phyloP scores from a whole-genome alignment of 1,140 invertebrate species.

The Hypothenemus hampei region DNA sequence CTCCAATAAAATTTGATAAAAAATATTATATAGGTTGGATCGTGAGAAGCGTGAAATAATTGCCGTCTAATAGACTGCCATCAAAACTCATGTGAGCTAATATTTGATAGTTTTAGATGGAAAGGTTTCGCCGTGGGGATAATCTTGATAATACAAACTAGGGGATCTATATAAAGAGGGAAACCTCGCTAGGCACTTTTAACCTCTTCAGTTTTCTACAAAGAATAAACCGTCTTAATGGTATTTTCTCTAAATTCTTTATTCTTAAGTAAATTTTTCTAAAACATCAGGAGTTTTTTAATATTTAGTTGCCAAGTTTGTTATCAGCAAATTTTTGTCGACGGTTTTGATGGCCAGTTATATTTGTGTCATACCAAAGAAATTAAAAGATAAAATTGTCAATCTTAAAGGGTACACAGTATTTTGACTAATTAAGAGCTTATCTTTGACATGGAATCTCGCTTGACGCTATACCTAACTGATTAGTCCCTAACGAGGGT shows the following conservation, averaged over 20 bases:
- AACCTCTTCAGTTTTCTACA: not conserved
- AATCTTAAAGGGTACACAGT: conserved; percentile 11
- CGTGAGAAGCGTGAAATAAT: conserved; percentile 4
- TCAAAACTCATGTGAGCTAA: conserved; percentile 12
- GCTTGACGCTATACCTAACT: conserved; percentile 7
- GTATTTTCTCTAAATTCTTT: too few species aligned
- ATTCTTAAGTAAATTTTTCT: too few species aligned
- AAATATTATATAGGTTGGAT: too few species aligned
- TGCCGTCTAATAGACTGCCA: conserved; percentile 1
- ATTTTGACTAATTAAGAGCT: conserved; percentile 18
- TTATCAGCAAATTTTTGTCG: too few species aligned
- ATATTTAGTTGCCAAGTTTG: too few species aligned
- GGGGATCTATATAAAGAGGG: not conserved
- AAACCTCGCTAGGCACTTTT: not conserved
- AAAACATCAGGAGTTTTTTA: too few species aligned
- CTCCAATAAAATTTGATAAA: not conserved
- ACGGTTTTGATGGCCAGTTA: too few species aligned
- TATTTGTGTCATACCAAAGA: too few species aligned
- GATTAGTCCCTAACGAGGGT: conserved; percentile 20
- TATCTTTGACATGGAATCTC: conserved; percentile 10
- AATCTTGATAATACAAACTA: conserved; percentile 2
- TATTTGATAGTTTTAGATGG: conserved; percentile 15
- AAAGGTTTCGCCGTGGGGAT: conserved; percentile 11
- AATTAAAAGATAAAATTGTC: conserved; percentile 3
- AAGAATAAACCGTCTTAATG: too few species aligned